phyloP scores from a whole-genome alignment of 2,888 invertebrate species.

The Cephus nigrinus region DNA sequence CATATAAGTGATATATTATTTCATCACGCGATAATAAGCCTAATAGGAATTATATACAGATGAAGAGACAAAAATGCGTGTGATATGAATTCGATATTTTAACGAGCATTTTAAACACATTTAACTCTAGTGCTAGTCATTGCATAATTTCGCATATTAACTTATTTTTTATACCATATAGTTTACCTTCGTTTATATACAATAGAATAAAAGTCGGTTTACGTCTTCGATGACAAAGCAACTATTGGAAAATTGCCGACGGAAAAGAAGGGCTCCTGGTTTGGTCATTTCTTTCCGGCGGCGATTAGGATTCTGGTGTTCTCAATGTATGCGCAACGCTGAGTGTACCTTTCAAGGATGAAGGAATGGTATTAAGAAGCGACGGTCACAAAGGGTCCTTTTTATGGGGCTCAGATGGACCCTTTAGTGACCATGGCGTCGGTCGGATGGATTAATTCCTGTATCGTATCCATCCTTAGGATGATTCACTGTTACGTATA shows the following conservation, averaged over 20 bases:
- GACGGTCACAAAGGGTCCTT: constrained; percentile 12
- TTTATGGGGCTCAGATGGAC: constrained; percentile 14
- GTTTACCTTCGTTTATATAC: neutral
- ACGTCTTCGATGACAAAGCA: neutral
- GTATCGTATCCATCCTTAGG: neutral
- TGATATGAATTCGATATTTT: constrained; percentile 22
- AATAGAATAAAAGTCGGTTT: neutral
- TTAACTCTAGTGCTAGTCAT: neutral
- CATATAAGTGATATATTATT: neutral
- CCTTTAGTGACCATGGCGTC: constrained; percentile 7
- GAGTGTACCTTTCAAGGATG: neutral
- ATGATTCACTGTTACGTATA: neutral
- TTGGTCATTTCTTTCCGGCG: neutral
- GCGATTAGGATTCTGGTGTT: neutral
- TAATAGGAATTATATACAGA: neutral
- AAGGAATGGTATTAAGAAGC: neutral
- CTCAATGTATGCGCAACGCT: neutral
- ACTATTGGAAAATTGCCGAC: neutral
- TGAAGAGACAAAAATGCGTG: neutral
- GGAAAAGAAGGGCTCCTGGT: neutral
- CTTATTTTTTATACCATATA: neutral
- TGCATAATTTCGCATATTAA: neutral
- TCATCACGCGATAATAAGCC: neutral
- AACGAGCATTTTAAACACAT: constrained; percentile 11
- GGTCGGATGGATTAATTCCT: neutral